Evolutionary conservation across 2,797 vertebrate genomes (phyloP).

Genomic region (Muraenolepis orangiensis): DNA sequence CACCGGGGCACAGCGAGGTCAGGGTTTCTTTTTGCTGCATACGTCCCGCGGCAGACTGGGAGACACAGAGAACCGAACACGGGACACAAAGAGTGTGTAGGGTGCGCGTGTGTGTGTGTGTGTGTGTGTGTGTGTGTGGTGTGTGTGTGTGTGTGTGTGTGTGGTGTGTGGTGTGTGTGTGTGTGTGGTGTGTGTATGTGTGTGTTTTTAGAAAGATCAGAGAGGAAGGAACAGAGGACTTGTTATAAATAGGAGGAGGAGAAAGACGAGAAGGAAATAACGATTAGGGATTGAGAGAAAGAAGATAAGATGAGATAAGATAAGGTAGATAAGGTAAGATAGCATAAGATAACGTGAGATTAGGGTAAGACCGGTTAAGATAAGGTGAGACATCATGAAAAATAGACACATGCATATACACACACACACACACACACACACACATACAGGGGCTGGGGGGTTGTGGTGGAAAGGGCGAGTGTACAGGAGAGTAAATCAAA

Average conservation of each 20-base stretch:
- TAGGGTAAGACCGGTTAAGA: no score
- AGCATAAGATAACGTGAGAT: no score
- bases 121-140: conserved; percentile 28
- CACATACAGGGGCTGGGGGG: conserved; percentile 30
- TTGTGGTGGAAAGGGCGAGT: no score
- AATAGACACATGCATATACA: no score
- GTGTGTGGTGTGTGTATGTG: background rate
- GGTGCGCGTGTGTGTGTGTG: conserved; percentile 25
- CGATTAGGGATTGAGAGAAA: background rate
- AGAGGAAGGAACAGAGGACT: background rate
- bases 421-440: conserved; percentile 27
- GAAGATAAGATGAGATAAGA: no score
- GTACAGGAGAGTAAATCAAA: conserved; percentile 25
- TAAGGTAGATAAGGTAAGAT: no score
- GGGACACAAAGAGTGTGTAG: background rate
- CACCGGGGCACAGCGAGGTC: conserved; percentile 48
- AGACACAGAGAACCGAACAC: conserved; percentile 45
- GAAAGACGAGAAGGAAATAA: background rate
- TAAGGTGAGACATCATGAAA: no score
- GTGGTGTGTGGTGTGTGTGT: conserved; percentile 26
- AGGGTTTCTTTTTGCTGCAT: conserved; percentile 44
- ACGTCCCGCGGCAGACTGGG: conserved; percentile 43
- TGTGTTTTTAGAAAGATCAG: background rate
- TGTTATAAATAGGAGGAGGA: conserved; percentile 1
- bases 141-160: conserved; percentile 26